Base-by-base conservation (phyloP, 1,140 invertebrate species). In the Scylla paramamosain region DNA sequence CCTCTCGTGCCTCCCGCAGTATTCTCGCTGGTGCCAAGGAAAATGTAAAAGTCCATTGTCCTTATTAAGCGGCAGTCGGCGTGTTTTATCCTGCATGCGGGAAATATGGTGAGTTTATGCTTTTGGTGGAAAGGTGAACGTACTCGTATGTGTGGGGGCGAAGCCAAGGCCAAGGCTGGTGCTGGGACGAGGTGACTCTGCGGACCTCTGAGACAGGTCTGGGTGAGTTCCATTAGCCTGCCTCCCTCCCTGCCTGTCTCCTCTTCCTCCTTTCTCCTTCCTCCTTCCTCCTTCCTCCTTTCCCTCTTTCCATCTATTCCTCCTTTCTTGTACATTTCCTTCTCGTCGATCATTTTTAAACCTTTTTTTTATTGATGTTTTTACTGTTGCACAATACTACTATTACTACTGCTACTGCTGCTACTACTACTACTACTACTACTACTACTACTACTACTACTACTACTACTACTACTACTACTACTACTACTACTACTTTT, bases 191-290 rank as follows among this genome's bases (percentile, higher is more conserved):
- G n/a, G 93, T 94, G 93, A 90, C 88, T 45, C 93, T 48, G 93
- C 93, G 93, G 93, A 94, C 93, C 87, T 77, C 93, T 59, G 77
- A 39, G 87, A 48, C 14, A 59, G 32, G 92, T 77, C 45, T 45
- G 92, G 92, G 92, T 46, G 46, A 93, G 92, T 84, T 93, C 92
- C 92, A 93, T 93, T 93, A 93, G 92, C 77, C 92, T 32, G 28
- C 29, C 77, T 83, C 92, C 20, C 82, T 93, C 92, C 46, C 32
- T 39, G 14, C 67, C 91, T 39, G n/a, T 16, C 67, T 46, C 32
- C 45, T 25, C 14, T 12, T 45, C 59, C 20, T 28, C 28, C n/a
- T 31, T 67, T 29, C 48, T 0, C 39, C 59, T 39, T 25, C 39
- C 31, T 32, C 20, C 31, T 12, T 31, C 67, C 6, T 31, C 46